Evolutionary conservation across 2,113 vertebrate genomes (phyloP).

Genomic region (Edolisoma coerulescens): DNA sequence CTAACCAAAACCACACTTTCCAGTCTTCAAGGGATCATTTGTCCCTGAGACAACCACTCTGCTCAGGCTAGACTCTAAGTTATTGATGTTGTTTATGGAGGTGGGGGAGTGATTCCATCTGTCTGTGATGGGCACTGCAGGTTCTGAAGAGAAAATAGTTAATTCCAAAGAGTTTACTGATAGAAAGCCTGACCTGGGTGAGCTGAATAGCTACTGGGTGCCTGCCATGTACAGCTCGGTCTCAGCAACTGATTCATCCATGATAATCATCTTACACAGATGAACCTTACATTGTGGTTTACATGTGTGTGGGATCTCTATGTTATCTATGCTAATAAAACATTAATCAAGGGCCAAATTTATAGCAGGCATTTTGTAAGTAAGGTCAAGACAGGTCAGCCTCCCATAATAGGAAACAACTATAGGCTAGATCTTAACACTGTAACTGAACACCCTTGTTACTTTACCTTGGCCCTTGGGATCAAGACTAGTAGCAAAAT

Average conservation of each 20-base stretch:
- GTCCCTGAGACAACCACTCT: neutral
- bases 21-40: constrained; percentile 40
- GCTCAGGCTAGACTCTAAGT: neutral
- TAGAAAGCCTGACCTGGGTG: constrained; percentile 13
- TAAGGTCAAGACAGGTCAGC: constrained; percentile 82
- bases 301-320: constrained; percentile 68
- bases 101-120: constrained; percentile 33
- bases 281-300: constrained; percentile 61
- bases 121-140: neutral
- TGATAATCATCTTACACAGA: constrained; percentile 76
- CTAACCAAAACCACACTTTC: constrained; percentile 48
- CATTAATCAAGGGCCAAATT: constrained; percentile 75
- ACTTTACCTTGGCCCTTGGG: constrained; percentile 71
- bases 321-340: constrained; percentile 86
- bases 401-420: constrained; percentile 88
- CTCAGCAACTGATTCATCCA: constrained; percentile 79
- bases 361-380: constrained; percentile 73
- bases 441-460: constrained; percentile 86
- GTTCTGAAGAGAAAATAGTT: neutral
- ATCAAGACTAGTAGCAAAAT: constrained; percentile 78
- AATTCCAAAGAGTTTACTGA: neutral
- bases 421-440: constrained; percentile 76
- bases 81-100: constrained; percentile 41
- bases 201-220: constrained; percentile 31
- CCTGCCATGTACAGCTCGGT: constrained; percentile 12